Percentiles rank a stretch among this genome's conserved stretches.
phyloP scores from a whole-genome alignment of 2,113 vertebrate genomes.

The Podocnemis expansa region DNA sequence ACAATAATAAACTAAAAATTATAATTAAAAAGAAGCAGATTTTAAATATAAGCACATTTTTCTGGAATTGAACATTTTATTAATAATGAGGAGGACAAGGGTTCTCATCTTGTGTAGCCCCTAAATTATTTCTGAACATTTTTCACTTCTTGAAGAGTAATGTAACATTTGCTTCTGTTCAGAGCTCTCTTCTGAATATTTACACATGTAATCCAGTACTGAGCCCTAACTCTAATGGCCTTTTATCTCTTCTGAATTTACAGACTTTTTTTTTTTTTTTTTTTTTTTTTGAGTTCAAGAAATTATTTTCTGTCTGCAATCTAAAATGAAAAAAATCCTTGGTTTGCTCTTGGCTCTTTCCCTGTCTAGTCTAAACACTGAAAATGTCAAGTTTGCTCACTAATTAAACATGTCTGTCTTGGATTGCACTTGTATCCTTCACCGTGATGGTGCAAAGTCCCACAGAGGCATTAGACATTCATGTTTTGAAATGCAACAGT shows the following conservation, averaged over 20 bases:
- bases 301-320: slow-evolving; percentile 67
- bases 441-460: slow-evolving; percentile 70
- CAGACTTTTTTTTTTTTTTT: slow-evolving; percentile 54
- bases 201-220: neutral
- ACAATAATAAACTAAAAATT: neutral
- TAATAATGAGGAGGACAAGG: neutral
- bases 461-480: slow-evolving; percentile 78
- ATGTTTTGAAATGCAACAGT: slow-evolving; percentile 73
- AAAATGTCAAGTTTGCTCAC: slow-evolving; percentile 82
- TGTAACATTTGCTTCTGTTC: neutral
- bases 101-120: neutral
- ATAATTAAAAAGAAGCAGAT: neutral
- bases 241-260: slow-evolving; percentile 51
- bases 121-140: neutral
- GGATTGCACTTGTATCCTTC: slow-evolving; percentile 71
- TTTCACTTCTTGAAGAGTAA: neutral
- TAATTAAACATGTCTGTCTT: slow-evolving; percentile 81
- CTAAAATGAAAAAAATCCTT: slow-evolving; percentile 17
- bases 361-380: slow-evolving; percentile 74
- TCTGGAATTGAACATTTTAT: neutral
- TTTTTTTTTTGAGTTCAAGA: slow-evolving; percentile 52
- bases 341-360: slow-evolving; percentile 72
- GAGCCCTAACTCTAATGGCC: slow-evolving; percentile 5
- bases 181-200: neutral
- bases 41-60: neutral